These are phyloP conservation scores for Calidris pygmaea DNA, from an alignment of 2,113 vertebrate species.

Conservation along the genomic window DNA sequence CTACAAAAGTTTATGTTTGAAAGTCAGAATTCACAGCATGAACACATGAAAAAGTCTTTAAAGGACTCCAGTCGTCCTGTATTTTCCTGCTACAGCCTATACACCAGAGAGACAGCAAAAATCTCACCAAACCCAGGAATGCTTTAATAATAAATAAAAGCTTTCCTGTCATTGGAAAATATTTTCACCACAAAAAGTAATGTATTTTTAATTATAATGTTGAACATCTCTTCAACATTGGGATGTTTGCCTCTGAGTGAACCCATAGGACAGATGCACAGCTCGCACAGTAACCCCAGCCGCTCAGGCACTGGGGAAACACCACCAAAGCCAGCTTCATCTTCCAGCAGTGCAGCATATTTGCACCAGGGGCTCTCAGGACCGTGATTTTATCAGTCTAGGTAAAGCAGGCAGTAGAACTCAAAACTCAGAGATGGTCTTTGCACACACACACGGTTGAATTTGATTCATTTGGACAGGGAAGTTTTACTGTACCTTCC, in stretches of 20 bases:
- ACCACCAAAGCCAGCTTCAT: neutral
- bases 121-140: constrained; percentile 7
- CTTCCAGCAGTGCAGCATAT: neutral
- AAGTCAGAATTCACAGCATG: neutral
- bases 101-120: constrained; percentile 21
- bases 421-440: neutral
- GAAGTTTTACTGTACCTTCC: neutral
- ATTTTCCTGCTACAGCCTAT: neutral
- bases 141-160: constrained; percentile 35
- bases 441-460: neutral
- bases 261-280: neutral
- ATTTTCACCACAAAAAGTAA: neutral
- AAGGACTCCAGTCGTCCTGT: neutral
- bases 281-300: neutral
- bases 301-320: neutral
- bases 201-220: neutral
- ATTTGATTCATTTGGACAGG: neutral
- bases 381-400: neutral
- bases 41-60: neutral
- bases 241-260: neutral
- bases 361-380: neutral
- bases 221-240: neutral
- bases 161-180: neutral
- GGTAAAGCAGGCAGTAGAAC: neutral
- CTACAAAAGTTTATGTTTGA: neutral